Base-by-base conservation (phyloP, 2,113 vertebrate genomes). In the Hippotragus niger region DNA sequence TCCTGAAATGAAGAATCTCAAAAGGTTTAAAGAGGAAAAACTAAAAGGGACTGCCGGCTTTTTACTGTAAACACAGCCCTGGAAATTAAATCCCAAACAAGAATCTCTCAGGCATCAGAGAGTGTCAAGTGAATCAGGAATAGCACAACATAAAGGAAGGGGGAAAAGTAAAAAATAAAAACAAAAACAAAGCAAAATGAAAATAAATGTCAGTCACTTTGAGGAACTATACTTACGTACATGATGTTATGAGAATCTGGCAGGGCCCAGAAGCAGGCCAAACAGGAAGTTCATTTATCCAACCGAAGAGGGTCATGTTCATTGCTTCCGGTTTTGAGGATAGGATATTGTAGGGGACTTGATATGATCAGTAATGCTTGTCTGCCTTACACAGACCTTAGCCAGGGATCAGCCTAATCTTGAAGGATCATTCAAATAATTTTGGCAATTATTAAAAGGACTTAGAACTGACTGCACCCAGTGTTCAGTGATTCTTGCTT, bases 171-270 rank as follows among this genome's bases (percentile, higher is more conserved):
- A 99, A 99, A 98, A 99, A 98, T 97, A 98, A 98, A 99, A 97
- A 97, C 95, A 98, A 98, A 98, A 98, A 95, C 96, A 99, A 99
- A 99, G 98, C 98, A 98, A 99, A 99, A 99, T 98, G 98, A 99
- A 98, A 98, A 99, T 99, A 98, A 98, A 98, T 93, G 99, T 99
- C 99, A 99, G 99, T 99, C 99, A 99, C 99, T 99, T 99, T 99
- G 99, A 99, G 99, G 99, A 99, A 99, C 99, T 98, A 99, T 99
- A 99, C 99, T 99, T 99, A 99, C 99, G 99, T 99, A 99, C 98
- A 99, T 98, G 99, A 99, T 94, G 99, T 99, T 99, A 99, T 99
- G 99, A 98, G 99, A 99, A 99, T 99, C 99, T 99, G 98, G 99
- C 98, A 99, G 99, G 98, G 99, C 99, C 99, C 98, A 99, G 98